Conservation (phyloP, 2,888 invertebrate species). For the Entomobrya multifasciata region DNA sequence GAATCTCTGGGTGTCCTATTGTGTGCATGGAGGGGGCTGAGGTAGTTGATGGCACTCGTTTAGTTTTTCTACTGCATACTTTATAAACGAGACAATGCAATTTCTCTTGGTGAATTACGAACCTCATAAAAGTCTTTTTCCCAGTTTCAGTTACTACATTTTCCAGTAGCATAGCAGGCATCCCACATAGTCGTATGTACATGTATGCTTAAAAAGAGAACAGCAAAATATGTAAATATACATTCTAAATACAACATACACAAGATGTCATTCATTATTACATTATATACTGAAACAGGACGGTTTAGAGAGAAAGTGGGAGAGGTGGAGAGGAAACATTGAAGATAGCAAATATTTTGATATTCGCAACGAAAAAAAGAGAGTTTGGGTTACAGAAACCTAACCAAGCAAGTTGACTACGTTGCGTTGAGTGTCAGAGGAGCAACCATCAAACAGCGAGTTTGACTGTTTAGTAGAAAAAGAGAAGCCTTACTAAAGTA, state of each 20-base stretch:
- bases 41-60: slow-evolving; percentile 67
- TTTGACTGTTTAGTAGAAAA: background rate
- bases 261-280: background rate
- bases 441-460: slow-evolving; percentile 44
- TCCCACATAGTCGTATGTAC: background rate
- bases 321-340: background rate
- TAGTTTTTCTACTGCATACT: slow-evolving; percentile 66
- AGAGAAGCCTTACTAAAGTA: slow-evolving; percentile 41
- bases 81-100: slow-evolving; percentile 68
- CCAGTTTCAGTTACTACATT: slow-evolving; percentile 64
- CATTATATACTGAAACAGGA: background rate
- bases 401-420: slow-evolving; percentile 7
- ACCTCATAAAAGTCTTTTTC: slow-evolving; percentile 70
- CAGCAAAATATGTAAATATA: background rate
- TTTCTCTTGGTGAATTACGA: slow-evolving; percentile 69
- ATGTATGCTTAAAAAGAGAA: background rate
- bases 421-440: background rate
- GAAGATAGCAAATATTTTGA: slow-evolving; percentile 60
- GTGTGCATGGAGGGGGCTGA: slow-evolving; percentile 44
- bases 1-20: slow-evolving; percentile 9
- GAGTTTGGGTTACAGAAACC: slow-evolving; percentile 3
- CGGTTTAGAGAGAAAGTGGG: slow-evolving; percentile 18
- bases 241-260: background rate
- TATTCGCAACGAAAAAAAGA: slow-evolving; percentile 36
- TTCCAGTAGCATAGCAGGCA: background rate